phyloP scores from a whole-genome alignment of 2,113 vertebrate species.

The Atlantisia rogersi region DNA sequence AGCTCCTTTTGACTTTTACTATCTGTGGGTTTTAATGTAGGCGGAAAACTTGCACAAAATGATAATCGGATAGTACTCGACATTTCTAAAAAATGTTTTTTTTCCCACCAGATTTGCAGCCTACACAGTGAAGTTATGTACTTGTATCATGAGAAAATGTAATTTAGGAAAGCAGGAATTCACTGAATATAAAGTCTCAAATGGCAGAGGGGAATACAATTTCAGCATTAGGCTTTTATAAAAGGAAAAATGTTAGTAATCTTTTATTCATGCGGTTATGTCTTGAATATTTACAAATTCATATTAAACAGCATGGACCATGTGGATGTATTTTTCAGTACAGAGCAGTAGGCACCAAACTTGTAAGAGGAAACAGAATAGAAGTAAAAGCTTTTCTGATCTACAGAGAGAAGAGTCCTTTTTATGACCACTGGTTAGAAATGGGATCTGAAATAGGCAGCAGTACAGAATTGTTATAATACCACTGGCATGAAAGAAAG shows the following conservation, averaged over 20 bases:
- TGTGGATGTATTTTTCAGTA: neutral
- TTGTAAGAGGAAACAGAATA: neutral
- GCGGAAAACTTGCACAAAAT: slow-evolving; percentile 67
- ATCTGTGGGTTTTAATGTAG: slow-evolving; percentile 70
- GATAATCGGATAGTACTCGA: slow-evolving; percentile 69
- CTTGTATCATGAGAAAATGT: slow-evolving; percentile 55
- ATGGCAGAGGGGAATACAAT: slow-evolving; percentile 6
- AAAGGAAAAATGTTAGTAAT: neutral
- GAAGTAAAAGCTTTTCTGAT: neutral
- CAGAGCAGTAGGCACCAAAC: neutral
- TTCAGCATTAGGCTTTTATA: neutral
- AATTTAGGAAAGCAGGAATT: slow-evolving; percentile 60
- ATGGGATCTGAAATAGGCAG: neutral
- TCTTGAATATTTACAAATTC: slow-evolving; percentile 15
- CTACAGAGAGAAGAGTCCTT: neutral
- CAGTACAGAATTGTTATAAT: neutral
- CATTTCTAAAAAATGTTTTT: slow-evolving; percentile 69
- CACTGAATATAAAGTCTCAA: slow-evolving; percentile 21
- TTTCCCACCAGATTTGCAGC: slow-evolving; percentile 65
- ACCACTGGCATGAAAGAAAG: neutral
- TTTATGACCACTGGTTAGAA: neutral
- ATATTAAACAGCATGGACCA: neutral
- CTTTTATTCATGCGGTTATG: neutral
- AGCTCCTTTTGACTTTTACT: slow-evolving; percentile 63
- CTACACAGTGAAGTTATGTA: slow-evolving; percentile 64